These are phyloP conservation scores for Hemiprocne comata DNA, from an alignment of 2,113 vertebrate species.

Conservation along the genomic window DNA sequence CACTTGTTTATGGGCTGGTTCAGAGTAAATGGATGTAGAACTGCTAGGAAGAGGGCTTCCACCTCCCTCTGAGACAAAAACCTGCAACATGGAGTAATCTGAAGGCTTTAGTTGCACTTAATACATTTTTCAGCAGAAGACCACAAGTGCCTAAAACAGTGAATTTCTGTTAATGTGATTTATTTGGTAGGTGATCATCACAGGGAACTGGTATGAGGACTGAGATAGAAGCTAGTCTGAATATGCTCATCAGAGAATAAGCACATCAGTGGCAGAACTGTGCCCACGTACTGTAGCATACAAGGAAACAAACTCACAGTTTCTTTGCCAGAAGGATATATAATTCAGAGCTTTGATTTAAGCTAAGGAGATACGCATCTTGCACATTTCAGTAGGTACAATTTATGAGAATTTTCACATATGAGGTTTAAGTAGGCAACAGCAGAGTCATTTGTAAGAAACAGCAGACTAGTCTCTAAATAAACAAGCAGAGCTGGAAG, in stretches of 20 bases:
- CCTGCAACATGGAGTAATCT: not conserved
- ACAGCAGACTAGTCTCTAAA: not conserved
- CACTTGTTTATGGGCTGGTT: not conserved
- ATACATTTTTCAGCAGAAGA: not conserved
- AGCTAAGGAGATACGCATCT: not conserved
- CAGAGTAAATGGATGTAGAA: not conserved
- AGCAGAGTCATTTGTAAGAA: not conserved
- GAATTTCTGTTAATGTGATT: not conserved
- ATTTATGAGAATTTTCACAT: slow-evolving; percentile 10
- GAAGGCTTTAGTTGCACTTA: not conserved
- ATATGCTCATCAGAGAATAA: not conserved
- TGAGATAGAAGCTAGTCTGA: not conserved
- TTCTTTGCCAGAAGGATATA: not conserved
- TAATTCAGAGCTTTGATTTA: not conserved
- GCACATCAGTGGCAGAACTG: not conserved
- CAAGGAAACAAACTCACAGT: not conserved
- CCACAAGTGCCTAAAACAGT: not conserved
- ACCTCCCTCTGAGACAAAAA: not conserved
- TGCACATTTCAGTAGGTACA: not conserved
- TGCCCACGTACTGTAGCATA: not conserved
- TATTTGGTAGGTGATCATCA: not conserved
- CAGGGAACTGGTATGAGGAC: not conserved
- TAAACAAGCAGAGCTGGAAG: not conserved
- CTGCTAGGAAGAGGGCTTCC: not conserved
- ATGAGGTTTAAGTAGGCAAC: not conserved